Base-by-base conservation (phyloP, 2,888 invertebrate species). In the Cheilosia scutellata region DNA sequence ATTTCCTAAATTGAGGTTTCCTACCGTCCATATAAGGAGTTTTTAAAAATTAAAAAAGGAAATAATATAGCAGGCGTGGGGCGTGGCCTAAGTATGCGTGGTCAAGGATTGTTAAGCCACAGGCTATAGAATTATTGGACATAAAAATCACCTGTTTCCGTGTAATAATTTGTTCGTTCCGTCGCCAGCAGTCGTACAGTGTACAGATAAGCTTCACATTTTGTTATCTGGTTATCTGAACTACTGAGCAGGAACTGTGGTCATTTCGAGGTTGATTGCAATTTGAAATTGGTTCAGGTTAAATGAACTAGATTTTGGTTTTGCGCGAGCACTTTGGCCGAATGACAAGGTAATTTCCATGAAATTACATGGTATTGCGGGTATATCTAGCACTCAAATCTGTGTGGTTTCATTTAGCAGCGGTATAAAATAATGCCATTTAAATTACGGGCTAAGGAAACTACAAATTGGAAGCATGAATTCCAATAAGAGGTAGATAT, bases 101-200 rank as follows among this genome's bases (percentile, higher is more conserved):
- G 47, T 51, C 60, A 49, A 29, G 25, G 20, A 71, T 49, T 60
- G 49, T 58, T 33, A 37, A 11, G 29, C 6, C 25, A 0, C 13
- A 11, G 47, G 13, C 9, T 11, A 3, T 60, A 16, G 29, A 51
- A 49, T 60, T 57, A 70, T n/a, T 57, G 5, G 11, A n/a, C 33
- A 57, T 57, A 44, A 47, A 44, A 57, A 57, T 70, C 31, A 44
- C 71, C 60, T 60, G 49, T 37, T 51, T 60, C 13, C 25, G 25
- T 5, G 42, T 40, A 60, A 51, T 60, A 40, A 51, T 7, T 60
- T 5, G 13, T 42, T 66, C 20, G 37, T 16, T 42, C 6, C 4
- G 6, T 29, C 6, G 7, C 5, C 37, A 37, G 11, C 0, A 11
- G 3, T 37, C 11, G 37, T 37, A 11, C 11, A 27, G 37, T 11